These are phyloP conservation scores for Eulemur macaco DNA, from an alignment of 2,113 vertebrate species.

Conservation along the genomic window DNA sequence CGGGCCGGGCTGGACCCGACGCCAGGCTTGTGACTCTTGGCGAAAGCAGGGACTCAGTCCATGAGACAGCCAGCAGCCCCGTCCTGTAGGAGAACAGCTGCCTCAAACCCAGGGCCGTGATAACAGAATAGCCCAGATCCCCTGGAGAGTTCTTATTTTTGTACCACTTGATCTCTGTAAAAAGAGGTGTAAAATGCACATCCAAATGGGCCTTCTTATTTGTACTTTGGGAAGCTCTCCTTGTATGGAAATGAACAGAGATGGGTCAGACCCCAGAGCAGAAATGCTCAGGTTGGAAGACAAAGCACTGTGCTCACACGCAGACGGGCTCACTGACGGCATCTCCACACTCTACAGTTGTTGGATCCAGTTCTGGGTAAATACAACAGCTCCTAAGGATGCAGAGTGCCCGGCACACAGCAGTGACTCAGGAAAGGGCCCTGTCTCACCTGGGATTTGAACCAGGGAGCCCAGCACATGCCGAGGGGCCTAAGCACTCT, in stretches of 20 bases:
- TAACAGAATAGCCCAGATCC: neutral
- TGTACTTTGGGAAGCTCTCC: neutral
- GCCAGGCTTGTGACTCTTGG: neutral
- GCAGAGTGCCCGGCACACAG: neutral
- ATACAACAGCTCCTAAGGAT: neutral
- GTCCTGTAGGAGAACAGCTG: neutral
- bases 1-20: neutral
- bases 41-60: neutral
- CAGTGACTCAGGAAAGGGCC: neutral
- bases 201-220: neutral
- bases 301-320: rapidly evolving
- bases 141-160: neutral
- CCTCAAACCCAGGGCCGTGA: neutral
- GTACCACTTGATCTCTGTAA: neutral
- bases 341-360: neutral
- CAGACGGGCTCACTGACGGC: neutral
- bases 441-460: neutral
- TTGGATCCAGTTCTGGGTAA: neutral
- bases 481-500: neutral
- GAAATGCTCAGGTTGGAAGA: neutral
- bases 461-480: neutral
- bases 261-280: neutral
- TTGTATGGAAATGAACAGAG: neutral
- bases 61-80: neutral
- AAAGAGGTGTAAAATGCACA: neutral